Evolutionary conservation across 2,888 invertebrate genomes (phyloP).

Genomic region (Copidosoma aretas): DNA sequence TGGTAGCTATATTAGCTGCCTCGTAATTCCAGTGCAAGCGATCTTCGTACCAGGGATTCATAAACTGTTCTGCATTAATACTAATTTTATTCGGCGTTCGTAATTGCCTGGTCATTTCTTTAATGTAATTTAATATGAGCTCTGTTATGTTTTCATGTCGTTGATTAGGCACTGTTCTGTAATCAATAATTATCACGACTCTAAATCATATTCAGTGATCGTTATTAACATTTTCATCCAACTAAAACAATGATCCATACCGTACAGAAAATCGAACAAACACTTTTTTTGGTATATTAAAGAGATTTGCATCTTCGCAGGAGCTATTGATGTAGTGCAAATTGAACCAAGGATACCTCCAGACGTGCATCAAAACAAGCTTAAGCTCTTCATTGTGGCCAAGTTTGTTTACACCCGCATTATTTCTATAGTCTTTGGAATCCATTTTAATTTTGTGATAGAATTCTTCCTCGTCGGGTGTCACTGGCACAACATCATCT

Average conservation of each 20-base stretch:
- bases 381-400: constrained; percentile 38
- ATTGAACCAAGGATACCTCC: constrained; percentile 55
- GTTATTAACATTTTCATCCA: no score
- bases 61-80: constrained; percentile 28
- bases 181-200: constrained; percentile 1
- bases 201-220: neutral
- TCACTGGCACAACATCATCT: constrained; percentile 60
- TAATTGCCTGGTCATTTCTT: constrained; percentile 34
- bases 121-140: constrained; percentile 37
- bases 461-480: constrained; percentile 63
- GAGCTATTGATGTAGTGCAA: constrained; percentile 43
- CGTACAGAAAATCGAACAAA: constrained; percentile 46
- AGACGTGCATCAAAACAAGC: constrained; percentile 59
- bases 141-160: constrained; percentile 37
- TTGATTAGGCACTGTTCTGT: constrained; percentile 45
- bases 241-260: constrained; percentile 31
- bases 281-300: constrained; percentile 44
- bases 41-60: constrained; percentile 62
- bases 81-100: constrained; percentile 44
- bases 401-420: constrained; percentile 40
- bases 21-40: constrained; percentile 57
- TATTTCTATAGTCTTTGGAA: constrained; percentile 41
- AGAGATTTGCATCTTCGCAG: constrained; percentile 32
- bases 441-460: constrained; percentile 49
- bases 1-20: constrained; percentile 61